A percentile compares a stretch with the other conserved stretches of the same genome.
phyloP scores from a whole-genome alignment of 92 coral and sea anemone species.

The Palythoa grandis region DNA sequence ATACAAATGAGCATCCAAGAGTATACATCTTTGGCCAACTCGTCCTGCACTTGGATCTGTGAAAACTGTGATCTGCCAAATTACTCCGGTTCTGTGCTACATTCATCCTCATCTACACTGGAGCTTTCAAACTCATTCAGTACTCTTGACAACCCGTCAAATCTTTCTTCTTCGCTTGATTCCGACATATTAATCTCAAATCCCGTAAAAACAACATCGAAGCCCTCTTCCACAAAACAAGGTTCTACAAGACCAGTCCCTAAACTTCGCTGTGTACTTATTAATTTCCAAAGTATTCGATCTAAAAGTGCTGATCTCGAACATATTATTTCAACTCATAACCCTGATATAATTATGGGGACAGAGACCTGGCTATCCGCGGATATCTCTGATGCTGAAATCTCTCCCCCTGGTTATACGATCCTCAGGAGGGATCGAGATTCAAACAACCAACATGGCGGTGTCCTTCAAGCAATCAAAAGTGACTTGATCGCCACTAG shows the following conservation, averaged over 20 bases:
- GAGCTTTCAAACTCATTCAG: conserved; percentile 37
- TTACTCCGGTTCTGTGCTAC: conserved; percentile 22
- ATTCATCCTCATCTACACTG: conserved; percentile 37
- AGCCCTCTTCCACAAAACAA: conserved; percentile 40
- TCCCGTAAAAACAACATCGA: conserved; percentile 35
- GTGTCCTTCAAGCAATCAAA: conserved; percentile 54
- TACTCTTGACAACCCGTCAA: conserved; percentile 32
- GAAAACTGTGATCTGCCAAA: conserved; percentile 36
- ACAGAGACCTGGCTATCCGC: conserved; percentile 50
- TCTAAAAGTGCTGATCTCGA: conserved; percentile 53
- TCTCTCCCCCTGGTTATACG: conserved; percentile 58
- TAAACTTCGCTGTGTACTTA: conserved; percentile 54
- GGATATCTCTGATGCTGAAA: conserved; percentile 49
- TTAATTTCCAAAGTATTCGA: conserved; percentile 49
- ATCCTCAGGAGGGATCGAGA: conserved; percentile 59
- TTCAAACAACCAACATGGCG: conserved; percentile 51
- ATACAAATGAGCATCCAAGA: conserved; percentile 4
- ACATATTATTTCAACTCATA: conserved; percentile 42
- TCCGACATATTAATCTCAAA: conserved; percentile 28
- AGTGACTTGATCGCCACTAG: conserved; percentile 37
- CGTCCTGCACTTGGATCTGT: conserved; percentile 45
- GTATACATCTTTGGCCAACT: conserved; percentile 36
- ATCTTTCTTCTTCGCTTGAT: conserved; percentile 30
- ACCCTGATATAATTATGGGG: conserved; percentile 55
- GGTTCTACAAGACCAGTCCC: conserved; percentile 26